These are phyloP conservation scores for Drosophila nr. fundita DNA, from an alignment of 2,888 invertebrate genomes.

Conservation along the genomic window DNA sequence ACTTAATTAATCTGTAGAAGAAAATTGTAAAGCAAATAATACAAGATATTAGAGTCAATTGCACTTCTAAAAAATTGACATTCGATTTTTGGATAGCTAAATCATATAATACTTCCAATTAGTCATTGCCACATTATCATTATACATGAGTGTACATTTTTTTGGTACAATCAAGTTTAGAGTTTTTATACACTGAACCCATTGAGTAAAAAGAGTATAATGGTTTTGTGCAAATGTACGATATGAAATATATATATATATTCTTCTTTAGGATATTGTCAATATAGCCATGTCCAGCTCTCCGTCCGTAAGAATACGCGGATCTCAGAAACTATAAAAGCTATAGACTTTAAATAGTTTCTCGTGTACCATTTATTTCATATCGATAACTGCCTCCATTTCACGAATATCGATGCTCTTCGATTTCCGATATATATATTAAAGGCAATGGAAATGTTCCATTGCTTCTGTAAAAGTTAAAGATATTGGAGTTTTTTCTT, in stretches of 20 bases:
- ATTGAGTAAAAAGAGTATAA: background rate
- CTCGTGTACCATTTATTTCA: background rate
- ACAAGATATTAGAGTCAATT: background rate
- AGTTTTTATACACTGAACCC: background rate
- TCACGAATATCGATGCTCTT: background rate
- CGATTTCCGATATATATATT: background rate
- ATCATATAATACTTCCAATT: background rate
- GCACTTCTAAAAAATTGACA: background rate
- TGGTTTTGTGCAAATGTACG: background rate
- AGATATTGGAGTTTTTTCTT: no score
- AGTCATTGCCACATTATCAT: background rate
- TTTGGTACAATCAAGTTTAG: background rate
- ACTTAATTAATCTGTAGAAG: background rate
- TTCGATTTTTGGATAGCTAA: background rate
- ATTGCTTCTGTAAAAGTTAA: no score
- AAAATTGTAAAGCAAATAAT: background rate
- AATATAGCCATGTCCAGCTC: no score
- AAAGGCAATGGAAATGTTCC: background rate
- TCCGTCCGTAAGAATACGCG: no score
- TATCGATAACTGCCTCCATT: background rate
- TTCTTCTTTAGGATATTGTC: background rate
- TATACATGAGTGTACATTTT: no score
- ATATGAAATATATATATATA: background rate
- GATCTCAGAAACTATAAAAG: background rate
- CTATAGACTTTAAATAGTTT: no score